Conservation (phyloP, 2,888 invertebrate species). For the Plebejus melissa region DNA sequence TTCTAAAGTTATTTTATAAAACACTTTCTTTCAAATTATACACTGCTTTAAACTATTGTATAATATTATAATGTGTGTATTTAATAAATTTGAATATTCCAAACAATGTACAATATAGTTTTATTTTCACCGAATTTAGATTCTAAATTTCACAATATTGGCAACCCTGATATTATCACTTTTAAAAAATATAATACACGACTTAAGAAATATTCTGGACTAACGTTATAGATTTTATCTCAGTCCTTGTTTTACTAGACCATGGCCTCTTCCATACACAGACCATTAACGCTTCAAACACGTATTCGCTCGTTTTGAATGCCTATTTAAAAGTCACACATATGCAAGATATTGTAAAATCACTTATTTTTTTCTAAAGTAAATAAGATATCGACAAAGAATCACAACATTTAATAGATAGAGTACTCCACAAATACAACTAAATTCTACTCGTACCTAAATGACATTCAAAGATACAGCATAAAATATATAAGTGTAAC, state of each 20-base stretch:
- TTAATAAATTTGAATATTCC: no score
- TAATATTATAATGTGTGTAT: no score
- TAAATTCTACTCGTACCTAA: no score
- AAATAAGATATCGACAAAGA: no score
- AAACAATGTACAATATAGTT: background rate
- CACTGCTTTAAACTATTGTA: no score
- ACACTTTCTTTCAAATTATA: background rate
- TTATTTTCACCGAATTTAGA: no score
- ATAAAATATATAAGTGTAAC: no score
- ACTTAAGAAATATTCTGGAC: background rate
- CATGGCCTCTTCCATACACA: conserved; percentile 10
- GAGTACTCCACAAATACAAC: no score
- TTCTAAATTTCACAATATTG: background rate
- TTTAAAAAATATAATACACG: background rate
- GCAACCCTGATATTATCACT: background rate
- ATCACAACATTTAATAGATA: no score
- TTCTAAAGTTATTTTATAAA: background rate
- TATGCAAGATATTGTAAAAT: background rate
- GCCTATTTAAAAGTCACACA: background rate
- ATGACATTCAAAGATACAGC: no score
- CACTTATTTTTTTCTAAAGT: no score
- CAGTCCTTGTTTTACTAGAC: conserved; percentile 22
- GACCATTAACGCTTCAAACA: background rate
- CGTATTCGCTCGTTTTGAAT: background rate
- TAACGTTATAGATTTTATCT: conserved; percentile 9